Percentiles rank a stretch among this genome's conserved stretches.
Conservation (phyloP, 2,888 invertebrate species). For the Tanypteryx hageni region DNA sequence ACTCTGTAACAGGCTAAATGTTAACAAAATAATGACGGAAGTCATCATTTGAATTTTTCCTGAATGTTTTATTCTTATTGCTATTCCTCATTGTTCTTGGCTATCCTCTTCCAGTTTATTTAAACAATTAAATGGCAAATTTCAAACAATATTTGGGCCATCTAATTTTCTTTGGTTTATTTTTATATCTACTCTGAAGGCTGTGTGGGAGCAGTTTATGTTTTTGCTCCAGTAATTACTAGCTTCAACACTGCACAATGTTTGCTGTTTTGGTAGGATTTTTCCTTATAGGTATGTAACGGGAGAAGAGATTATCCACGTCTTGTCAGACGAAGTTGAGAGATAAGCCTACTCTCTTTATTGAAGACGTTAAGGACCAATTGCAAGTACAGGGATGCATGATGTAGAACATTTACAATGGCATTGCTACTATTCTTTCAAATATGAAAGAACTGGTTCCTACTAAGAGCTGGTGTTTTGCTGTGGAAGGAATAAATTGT, state of each 20-base stretch:
- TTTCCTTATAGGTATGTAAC: background rate
- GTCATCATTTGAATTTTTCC: background rate
- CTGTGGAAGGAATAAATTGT: background rate
- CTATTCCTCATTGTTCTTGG: background rate
- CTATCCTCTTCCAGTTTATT: background rate
- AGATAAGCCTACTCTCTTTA: background rate
- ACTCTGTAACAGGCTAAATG: background rate
- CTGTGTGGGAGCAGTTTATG: constrained; percentile 30
- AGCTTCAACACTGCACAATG: constrained; percentile 15
- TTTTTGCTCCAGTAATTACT: background rate
- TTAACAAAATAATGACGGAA: constrained; percentile 6
- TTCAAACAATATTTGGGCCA: background rate
- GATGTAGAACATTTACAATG: background rate
- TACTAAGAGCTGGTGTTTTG: background rate
- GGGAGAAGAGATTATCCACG: background rate
- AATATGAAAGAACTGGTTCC: background rate
- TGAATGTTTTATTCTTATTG: background rate
- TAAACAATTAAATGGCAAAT: constrained; percentile 31
- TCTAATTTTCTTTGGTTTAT: background rate
- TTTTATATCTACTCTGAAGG: background rate
- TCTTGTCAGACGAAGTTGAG: background rate
- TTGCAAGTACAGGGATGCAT: background rate
- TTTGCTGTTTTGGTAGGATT: background rate
- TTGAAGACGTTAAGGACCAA: constrained; percentile 52
- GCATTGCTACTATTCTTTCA: background rate